These are phyloP conservation scores for Scelioninae gen. 1 DNA, from an alignment of 2,888 invertebrate species.

Conservation along the genomic window DNA sequence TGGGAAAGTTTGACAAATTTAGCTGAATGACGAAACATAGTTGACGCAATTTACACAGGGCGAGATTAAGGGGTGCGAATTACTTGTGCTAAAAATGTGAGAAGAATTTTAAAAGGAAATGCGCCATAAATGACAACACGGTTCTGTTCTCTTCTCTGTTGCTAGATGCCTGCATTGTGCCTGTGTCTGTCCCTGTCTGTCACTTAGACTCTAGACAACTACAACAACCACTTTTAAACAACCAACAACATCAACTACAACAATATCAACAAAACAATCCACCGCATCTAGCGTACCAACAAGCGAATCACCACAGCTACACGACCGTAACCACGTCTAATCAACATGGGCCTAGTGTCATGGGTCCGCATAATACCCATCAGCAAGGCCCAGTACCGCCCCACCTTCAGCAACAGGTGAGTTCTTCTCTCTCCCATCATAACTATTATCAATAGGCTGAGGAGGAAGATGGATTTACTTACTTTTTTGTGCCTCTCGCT, in stretches of 20 bases:
- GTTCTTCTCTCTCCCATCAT: slow-evolving; percentile 75
- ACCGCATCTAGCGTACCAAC: slow-evolving; percentile 85
- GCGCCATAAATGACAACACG: slow-evolving; percentile 84
- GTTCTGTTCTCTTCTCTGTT: slow-evolving; percentile 91
- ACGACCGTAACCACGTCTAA: slow-evolving; percentile 84
- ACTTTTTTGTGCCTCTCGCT: too few relatives aligned
- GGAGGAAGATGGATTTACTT: slow-evolving; percentile 66
- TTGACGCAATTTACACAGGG: slow-evolving; percentile 67
- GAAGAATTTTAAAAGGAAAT: slow-evolving; percentile 73
- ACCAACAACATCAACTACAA: slow-evolving; percentile 82
- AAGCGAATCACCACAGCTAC: slow-evolving; percentile 85
- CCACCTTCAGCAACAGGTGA: slow-evolving; percentile 84
- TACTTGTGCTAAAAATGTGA: slow-evolving; percentile 56
- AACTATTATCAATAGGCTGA: slow-evolving; percentile 67
- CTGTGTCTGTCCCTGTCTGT: slow-evolving; percentile 85
- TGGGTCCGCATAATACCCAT: slow-evolving; percentile 79
- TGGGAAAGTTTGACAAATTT: slow-evolving; percentile 11
- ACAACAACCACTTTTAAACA: slow-evolving; percentile 82
- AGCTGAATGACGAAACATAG: slow-evolving; percentile 43
- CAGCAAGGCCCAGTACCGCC: slow-evolving; percentile 83
- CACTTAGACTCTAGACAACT: slow-evolving; percentile 85
- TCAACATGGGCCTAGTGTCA: slow-evolving; percentile 81
- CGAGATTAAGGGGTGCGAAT: slow-evolving; percentile 15
- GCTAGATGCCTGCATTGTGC: slow-evolving; percentile 94
- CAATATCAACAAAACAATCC: slow-evolving; percentile 84